Base-by-base conservation (phyloP, 2,113 vertebrate genomes). In the Hippocampus barbouri region DNA sequence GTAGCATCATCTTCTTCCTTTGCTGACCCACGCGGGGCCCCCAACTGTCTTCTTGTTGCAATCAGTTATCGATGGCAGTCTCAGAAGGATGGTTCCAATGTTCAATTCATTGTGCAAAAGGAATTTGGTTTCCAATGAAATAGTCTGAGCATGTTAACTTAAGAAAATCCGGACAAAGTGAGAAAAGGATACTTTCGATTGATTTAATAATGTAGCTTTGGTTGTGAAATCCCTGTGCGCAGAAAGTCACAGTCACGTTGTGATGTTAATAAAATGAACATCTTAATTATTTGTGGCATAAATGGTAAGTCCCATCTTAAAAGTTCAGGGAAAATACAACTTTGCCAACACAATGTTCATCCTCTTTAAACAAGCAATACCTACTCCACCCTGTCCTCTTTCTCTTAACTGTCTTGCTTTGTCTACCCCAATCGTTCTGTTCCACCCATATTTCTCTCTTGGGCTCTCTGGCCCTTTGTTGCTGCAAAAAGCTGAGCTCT, bases 401-500 rank as follows among this genome's bases (percentile, higher is more conserved):
- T 75, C 62, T 54, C 75, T 72, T 49, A 21, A 11, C 61, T 27
- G 53, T 66, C 54, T 72, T 76, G 77, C 82, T 85, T 83, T 76
- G 85, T 87, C 93, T 92, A 78, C 68, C 93, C 92, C 94, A 92
- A 93, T 93, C 71, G 77, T 77, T 93, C 93, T 92, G 94, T 94
- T 94, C 93, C 94, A 94, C 92, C 94, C 94, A 86, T 86, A 87
- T 88, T 86, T 90, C 84, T 85, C 86, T 83, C 84, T 78, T 73
- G 77, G 79, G 83, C 79, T 85, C 83, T 76, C 74, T 2, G 78
- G 92, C 92, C 86, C 94, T 97, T 98, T 97, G 96, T 97, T 95
- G 93, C 85, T 88, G 85, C 93, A 91, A 92, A 94, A 94, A 85
- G 95, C 94, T 89, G 92, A 91, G 87, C 94, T 93, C 94, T 94